Evolutionary conservation across 2,797 vertebrate genomes (phyloP).

Genomic region (Acanthopagrus latus): DNA sequence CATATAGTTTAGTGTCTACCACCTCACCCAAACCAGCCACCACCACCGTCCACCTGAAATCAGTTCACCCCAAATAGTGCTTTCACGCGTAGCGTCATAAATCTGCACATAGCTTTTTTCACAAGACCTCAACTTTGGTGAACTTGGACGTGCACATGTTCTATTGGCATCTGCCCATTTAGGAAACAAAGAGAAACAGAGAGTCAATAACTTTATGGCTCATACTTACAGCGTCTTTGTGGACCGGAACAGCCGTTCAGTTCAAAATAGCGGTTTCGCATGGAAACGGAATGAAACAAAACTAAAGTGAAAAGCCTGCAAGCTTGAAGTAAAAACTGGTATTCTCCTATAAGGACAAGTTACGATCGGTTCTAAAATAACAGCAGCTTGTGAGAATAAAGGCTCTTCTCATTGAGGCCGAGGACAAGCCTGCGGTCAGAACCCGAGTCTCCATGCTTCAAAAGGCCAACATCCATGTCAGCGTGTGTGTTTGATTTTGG

Average conservation of each 20-base stretch:
- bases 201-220: neutral
- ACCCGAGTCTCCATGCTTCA: conserved; percentile 39
- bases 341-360: conserved; percentile 5
- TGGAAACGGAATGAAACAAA: neutral
- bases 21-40: neutral
- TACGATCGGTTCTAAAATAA: conserved; percentile 45
- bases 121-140: neutral
- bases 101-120: neutral
- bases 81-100: neutral
- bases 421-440: conserved; percentile 60
- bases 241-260: neutral
- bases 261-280: neutral
- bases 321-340: conserved; percentile 15
- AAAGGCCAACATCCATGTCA: conserved; percentile 55
- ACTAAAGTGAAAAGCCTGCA: neutral
- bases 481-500: conserved; percentile 60
- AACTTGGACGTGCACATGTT: neutral
- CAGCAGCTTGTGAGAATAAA: conserved; percentile 43
- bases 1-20: neutral
- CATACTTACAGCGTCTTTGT: neutral
- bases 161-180: neutral
- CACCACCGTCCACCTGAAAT: neutral
- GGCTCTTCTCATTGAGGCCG: conserved; percentile 47
- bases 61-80: neutral
- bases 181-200: neutral